Evolutionary conservation across 2,888 invertebrate species (phyloP), one percentile per base, ranked within the genome.

Genomic region (Lampropteryx suffumata): DNA sequence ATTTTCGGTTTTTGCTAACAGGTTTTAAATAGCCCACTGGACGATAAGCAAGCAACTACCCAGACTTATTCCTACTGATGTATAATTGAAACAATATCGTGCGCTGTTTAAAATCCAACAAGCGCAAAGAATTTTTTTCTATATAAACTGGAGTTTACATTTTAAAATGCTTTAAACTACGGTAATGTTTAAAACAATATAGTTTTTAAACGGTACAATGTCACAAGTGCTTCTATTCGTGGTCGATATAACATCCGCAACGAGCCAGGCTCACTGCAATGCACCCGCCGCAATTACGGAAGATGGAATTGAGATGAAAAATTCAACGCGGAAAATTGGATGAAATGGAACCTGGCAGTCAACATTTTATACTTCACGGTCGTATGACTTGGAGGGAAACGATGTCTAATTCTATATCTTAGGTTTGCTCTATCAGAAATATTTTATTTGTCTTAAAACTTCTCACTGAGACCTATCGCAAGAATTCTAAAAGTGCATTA

Each of bases 221-320:
- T 48, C 48, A 48, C 48, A 21, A 48, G 30, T 30, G 48, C 40
- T 44, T 11, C 11, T 27, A 39, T 41, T 44, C 36, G 33, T 40
- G 48, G 53, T 53, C 45, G 50, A 50, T 53, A 41, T 35, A 41
- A 48, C 48, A 32, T 11, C 48, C 44, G 48, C 53, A 49, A n/a
- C 26, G 40, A 21, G 14, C 29, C 50, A 32, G 33, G 29, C 32
- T 14, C 36, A 33, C 49, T 49, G 53, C 53, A 53, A 17, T 50
- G 55, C 55, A 43, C 41, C 36, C 52, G 11, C 51, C 34, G 46
- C 39, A 50, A 55, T 55, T 47, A 55, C 39, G 32, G 32, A 55
- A 46, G 46, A 55, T 44, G 47, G 43, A 44, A 53, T 53, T 28
- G 27, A 48, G 53, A 53, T 53, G 53, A 48, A 41, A 53, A 48